These are phyloP conservation scores for Berghia stephanieae DNA, from an alignment of 1,140 invertebrate genomes.

Conservation along the genomic window DNA sequence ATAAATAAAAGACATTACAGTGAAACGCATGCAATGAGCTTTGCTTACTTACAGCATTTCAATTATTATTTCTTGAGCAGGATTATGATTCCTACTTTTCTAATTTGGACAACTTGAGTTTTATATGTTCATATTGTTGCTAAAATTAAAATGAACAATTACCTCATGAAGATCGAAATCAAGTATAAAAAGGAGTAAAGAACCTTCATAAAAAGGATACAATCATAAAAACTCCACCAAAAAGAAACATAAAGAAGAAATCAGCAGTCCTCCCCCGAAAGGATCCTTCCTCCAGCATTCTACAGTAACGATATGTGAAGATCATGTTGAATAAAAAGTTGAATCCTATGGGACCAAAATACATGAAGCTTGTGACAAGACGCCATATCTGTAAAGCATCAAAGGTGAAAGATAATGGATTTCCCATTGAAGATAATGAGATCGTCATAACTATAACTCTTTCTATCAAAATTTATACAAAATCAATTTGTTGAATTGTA, in stretches of 20 bases:
- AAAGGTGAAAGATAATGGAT: background rate
- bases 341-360: constrained; percentile 97
- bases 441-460: too few relatives aligned
- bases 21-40: too few relatives aligned
- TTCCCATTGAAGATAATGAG: background rate
- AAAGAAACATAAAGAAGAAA: constrained; percentile 99
- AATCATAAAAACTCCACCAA: constrained; percentile 81
- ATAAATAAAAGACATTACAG: too few relatives aligned
- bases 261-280: constrained; percentile 96
- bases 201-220: constrained; percentile 67
- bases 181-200: background rate
- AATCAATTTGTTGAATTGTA: too few relatives aligned
- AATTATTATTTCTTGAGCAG: too few relatives aligned
- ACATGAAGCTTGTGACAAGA: constrained; percentile 95
- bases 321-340: constrained; percentile 99
- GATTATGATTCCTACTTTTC: too few relatives aligned
- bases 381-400: constrained; percentile 82
- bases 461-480: too few relatives aligned
- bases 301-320: constrained; percentile 98
- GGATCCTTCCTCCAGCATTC: constrained; percentile 98
- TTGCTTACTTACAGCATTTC: too few relatives aligned
- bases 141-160: too few relatives aligned
- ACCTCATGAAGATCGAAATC: background rate
- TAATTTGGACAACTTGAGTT: too few relatives aligned
- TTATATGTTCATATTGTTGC: too few relatives aligned